Conservation (phyloP, 2,888 invertebrate genomes). For the Clanis bilineata region DNA sequence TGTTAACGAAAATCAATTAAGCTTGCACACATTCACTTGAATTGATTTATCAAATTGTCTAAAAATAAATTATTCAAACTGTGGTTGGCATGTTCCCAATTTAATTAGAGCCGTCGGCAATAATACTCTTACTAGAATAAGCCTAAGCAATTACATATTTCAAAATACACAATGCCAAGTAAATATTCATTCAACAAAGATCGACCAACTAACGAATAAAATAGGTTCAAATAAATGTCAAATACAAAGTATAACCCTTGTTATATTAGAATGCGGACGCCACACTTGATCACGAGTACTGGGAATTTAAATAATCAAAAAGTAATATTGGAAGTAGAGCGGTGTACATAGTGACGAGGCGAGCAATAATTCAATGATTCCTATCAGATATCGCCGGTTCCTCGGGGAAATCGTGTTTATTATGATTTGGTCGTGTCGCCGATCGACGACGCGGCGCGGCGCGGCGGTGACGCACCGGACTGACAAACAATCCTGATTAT, state of each 20-base stretch:
- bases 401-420: constrained; percentile 58
- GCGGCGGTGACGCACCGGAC: constrained; percentile 38
- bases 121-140: not conserved
- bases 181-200: too few species aligned
- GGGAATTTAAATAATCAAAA: constrained; percentile 13
- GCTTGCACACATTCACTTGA: not conserved
- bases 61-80: not conserved
- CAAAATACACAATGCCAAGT: too few species aligned
- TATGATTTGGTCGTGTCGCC: constrained; percentile 45
- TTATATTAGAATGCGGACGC: constrained; percentile 18
- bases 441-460: constrained; percentile 27
- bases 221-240: not conserved
- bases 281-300: constrained; percentile 23
- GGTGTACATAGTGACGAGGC: constrained; percentile 13
- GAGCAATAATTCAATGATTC: constrained; percentile 53
- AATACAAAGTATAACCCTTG: not conserved
- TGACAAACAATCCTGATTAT: constrained; percentile 65
- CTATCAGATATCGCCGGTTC: constrained; percentile 46
- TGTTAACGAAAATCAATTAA: constrained; percentile 27
- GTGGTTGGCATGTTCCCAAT: not conserved
- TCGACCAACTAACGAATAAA: not conserved
- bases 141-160: not conserved
- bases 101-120: constrained; percentile 8
- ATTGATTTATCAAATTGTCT: not conserved
- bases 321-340: constrained; percentile 12